These are phyloP conservation scores for Armadillidium nasatum DNA, from an alignment of 1,140 invertebrate species.

Conservation along the genomic window DNA sequence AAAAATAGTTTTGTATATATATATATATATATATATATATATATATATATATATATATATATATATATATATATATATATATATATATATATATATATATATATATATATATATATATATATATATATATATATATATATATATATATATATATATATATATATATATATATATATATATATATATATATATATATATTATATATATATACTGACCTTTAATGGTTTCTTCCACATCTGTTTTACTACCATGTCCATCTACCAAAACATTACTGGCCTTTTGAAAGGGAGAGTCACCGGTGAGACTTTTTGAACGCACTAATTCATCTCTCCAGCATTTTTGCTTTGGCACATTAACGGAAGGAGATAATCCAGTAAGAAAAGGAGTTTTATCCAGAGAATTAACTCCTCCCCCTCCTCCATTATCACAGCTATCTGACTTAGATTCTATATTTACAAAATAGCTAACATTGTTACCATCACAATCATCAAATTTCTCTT, in stretches of 20 bases:
- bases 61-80: conserved; percentile 25
- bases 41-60: conserved; percentile 16
- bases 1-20: too few relatives aligned
- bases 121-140: too few relatives aligned
- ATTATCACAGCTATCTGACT: too few relatives aligned
- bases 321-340: conserved; percentile 11
- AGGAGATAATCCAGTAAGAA: background rate
- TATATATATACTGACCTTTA: conserved; percentile 9
- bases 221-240: conserved; percentile 40
- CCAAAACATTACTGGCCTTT: conserved; percentile 14
- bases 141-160: too few relatives aligned
- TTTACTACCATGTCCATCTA: conserved; percentile 32
- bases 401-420: too few relatives aligned
- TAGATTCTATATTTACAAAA: too few relatives aligned
- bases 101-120: background rate
- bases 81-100: conserved; percentile 2
- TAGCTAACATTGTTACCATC: too few relatives aligned
- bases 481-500: too few relatives aligned
- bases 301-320: background rate
- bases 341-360: conserved; percentile 1
- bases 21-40: too few relatives aligned
- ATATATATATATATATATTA: too few relatives aligned
- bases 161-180: too few relatives aligned
- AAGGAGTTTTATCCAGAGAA: too few relatives aligned
- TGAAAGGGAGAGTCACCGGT: conserved; percentile 13